Percentiles rank a stretch among this genome's conserved stretches.
Evolutionary conservation across 2,113 vertebrate genomes (phyloP).

Genomic region (Percina caprodes): DNA sequence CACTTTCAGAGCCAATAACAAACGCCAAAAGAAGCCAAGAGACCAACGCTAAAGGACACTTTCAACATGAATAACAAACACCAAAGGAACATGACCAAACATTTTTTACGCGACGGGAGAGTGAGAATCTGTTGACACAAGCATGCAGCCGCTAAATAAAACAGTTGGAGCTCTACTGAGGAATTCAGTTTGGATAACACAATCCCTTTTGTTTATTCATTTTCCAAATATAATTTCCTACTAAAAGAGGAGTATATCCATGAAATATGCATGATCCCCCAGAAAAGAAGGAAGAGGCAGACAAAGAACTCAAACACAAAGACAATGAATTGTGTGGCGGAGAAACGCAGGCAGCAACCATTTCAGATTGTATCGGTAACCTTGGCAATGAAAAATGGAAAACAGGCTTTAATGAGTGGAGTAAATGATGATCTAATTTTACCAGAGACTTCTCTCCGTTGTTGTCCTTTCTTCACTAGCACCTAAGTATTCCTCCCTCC

Average conservation of each 20-base stretch:
- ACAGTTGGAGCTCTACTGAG: slow-evolving; percentile 14
- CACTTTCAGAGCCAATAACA: too few species aligned
- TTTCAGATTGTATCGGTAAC: slow-evolving; percentile 8
- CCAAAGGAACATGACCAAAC: too few species aligned
- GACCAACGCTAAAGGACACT: too few species aligned
- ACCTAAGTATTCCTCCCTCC: background rate
- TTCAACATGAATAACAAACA: too few species aligned
- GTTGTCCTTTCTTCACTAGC: background rate
- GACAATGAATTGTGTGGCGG: background rate
- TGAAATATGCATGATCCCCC: slow-evolving; percentile 58
- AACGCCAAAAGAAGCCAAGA: too few species aligned
- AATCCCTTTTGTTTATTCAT: slow-evolving; percentile 50
- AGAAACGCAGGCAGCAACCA: background rate
- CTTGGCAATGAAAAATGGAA: slow-evolving; percentile 1
- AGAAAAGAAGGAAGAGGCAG: background rate
- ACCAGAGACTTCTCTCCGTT: background rate
- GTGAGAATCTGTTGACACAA: background rate
- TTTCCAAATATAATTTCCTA: slow-evolving; percentile 53
- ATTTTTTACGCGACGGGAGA: too few species aligned
- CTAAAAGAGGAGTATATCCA: slow-evolving; percentile 33
- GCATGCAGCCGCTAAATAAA: slow-evolving; percentile 7
- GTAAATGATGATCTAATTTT: slow-evolving; percentile 2
- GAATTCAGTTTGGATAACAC: slow-evolving; percentile 31
- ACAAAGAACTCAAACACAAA: slow-evolving; percentile 4
- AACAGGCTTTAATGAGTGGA: background rate